These are phyloP conservation scores for Epizoanthus ramosus DNA, from an alignment of 92 coral and sea anemone genomes.

Conservation along the genomic window DNA sequence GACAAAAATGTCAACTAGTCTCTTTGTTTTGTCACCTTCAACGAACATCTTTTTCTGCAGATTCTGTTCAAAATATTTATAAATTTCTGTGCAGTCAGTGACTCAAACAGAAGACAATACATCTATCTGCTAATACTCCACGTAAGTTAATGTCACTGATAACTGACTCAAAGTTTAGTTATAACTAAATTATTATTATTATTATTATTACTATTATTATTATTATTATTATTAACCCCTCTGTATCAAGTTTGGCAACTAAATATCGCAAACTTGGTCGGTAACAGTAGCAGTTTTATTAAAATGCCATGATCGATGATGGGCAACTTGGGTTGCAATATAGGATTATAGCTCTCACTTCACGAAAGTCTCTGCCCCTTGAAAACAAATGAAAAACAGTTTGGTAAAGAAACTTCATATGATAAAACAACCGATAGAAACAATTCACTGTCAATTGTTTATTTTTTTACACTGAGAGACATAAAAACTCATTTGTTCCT, in stretches of 20 bases:
- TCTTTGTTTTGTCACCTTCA: conserved; percentile 4
- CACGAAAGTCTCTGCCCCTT: conserved; percentile 51
- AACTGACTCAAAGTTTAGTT: conserved; percentile 38
- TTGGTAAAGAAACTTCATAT: background rate
- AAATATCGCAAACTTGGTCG: conserved; percentile 19
- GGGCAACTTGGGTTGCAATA: conserved; percentile 39
- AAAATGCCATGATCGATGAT: conserved; percentile 50
- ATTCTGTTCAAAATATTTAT: conserved; percentile 48
- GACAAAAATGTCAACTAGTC: conserved; percentile 52
- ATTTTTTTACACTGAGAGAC: too few species aligned
- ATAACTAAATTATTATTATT: too few species aligned
- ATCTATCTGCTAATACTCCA: conserved; percentile 27
- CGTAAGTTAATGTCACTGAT: conserved; percentile 29
- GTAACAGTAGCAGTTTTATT: conserved; percentile 46
- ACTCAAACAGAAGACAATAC: conserved; percentile 40
- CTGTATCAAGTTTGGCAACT: conserved; percentile 26
- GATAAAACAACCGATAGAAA: too few species aligned
- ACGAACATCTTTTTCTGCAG: conserved; percentile 7
- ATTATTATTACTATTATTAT: too few species aligned
- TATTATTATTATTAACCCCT: too few species aligned
- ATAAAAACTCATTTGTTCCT: too few species aligned
- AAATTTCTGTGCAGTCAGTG: conserved; percentile 44
- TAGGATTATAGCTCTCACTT: conserved; percentile 37
- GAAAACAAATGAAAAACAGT: background rate
- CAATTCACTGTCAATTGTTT: too few species aligned